phyloP scores from a whole-genome alignment of 1,140 invertebrate genomes.

The Ceratina japonica region DNA sequence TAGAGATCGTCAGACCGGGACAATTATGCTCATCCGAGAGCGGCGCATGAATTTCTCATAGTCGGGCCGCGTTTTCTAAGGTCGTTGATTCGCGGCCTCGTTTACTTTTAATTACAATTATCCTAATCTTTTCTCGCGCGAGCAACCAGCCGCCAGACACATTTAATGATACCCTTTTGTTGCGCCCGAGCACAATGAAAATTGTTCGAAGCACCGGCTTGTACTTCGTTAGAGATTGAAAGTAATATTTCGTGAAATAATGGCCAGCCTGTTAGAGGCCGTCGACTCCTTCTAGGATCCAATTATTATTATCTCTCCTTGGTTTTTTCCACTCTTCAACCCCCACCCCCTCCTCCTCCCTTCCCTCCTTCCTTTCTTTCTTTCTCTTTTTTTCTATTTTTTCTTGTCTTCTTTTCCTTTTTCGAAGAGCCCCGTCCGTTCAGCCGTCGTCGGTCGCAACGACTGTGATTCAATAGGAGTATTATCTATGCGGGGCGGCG shows the following conservation, averaged over 20 bases:
- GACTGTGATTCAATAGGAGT: constrained; percentile 56
- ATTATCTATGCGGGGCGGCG: constrained; percentile 59
- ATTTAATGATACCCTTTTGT: constrained; percentile 50
- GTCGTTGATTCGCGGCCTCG: constrained; percentile 30
- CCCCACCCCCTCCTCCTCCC: no score
- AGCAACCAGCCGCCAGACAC: constrained; percentile 25
- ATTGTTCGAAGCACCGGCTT: constrained; percentile 44
- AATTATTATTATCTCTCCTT: constrained; percentile 58
- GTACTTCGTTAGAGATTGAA: constrained; percentile 56
- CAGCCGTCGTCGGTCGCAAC: constrained; percentile 30
- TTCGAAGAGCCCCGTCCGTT: not conserved
- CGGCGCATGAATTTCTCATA: not conserved
- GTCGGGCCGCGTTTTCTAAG: not conserved
- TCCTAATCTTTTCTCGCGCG: constrained; percentile 38
- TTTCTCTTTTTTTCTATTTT: not conserved
- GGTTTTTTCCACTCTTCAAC: not conserved
- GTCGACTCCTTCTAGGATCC: constrained; percentile 54
- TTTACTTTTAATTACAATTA: constrained; percentile 52
- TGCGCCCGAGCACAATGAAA: constrained; percentile 40
- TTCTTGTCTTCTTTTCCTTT: not conserved
- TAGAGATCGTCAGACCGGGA: not conserved
- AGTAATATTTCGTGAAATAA: constrained; percentile 56
- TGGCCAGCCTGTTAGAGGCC: constrained; percentile 38
- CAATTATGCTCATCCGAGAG: not conserved
- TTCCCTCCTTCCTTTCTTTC: not conserved